phyloP scores from a whole-genome alignment of 92 coral and sea anemone genomes.

The Pocillopora meandrina region DNA sequence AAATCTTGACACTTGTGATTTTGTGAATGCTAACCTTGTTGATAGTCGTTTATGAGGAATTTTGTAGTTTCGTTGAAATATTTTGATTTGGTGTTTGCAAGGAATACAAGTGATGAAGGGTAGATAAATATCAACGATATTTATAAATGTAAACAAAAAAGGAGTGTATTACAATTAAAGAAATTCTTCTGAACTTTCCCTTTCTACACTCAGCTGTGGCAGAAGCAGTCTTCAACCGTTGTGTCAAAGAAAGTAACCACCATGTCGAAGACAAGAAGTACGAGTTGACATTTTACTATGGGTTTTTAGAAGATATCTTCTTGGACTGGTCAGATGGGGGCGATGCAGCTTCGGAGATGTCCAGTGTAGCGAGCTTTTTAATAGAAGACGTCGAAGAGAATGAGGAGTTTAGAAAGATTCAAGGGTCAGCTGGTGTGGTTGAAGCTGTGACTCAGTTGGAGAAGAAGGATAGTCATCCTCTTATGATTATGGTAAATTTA shows the following conservation, averaged over 20 bases:
- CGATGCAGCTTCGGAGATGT: conserved; percentile 64
- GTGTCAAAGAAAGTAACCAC: conserved; percentile 72
- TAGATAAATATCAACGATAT: no score
- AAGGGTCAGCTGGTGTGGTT: conserved; percentile 36
- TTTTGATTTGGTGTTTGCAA: no score
- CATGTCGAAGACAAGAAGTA: conserved; percentile 68
- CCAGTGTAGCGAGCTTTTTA: conserved; percentile 59
- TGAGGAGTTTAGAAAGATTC: conserved; percentile 39
- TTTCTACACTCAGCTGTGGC: conserved; percentile 71
- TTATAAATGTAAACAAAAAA: no score
- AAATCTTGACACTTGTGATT: no score
- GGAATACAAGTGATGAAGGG: no score
- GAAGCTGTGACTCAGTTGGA: conserved; percentile 74
- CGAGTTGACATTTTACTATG: conserved; percentile 69
- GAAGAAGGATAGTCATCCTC: conserved; percentile 84
- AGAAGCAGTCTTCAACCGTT: conserved; percentile 79
- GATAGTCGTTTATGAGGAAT: no score
- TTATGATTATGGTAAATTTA: conserved; percentile 85
- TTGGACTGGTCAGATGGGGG: conserved; percentile 66
- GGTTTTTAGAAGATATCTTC: conserved; percentile 90
- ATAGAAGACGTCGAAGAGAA: conserved; percentile 52
- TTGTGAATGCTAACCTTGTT: no score
- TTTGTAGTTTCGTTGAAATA: no score
- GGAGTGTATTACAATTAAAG: not conserved
- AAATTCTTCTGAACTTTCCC: not conserved